Percentiles rank a stretch among this genome's conserved stretches.
These are phyloP conservation scores for Orius insidiosus DNA, from an alignment of 1,140 invertebrate species.

Conservation along the genomic window DNA sequence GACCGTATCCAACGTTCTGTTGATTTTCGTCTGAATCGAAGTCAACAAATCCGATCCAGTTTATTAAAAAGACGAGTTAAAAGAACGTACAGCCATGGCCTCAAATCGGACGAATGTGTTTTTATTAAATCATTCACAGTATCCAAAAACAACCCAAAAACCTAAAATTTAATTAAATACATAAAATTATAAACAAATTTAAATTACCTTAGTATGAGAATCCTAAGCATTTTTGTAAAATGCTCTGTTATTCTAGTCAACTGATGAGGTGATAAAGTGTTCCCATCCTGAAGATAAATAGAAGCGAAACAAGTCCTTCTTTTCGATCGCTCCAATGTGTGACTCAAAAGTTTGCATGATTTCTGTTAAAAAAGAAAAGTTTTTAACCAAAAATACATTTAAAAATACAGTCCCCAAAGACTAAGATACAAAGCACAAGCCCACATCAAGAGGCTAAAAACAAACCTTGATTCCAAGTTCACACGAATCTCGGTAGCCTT, in stretches of 20 bases:
- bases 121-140: constrained; percentile 74
- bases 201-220: constrained; percentile 69
- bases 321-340: constrained; percentile 81
- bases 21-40: constrained; percentile 68
- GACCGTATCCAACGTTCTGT: constrained; percentile 69
- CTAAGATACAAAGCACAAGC: no score
- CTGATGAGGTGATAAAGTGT: constrained; percentile 47
- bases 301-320: constrained; percentile 74
- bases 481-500: constrained; percentile 46
- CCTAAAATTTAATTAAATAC: no score
- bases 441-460: no score
- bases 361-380: constrained; percentile 31
- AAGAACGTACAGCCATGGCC: constrained; percentile 80
- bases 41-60: constrained; percentile 70
- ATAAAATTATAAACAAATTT: no score
- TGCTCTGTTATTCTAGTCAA: constrained; percentile 71
- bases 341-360: constrained; percentile 75
- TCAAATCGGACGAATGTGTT: constrained; percentile 69
- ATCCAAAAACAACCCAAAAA: constrained; percentile 83
- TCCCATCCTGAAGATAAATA: constrained; percentile 50
- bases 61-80: constrained; percentile 66
- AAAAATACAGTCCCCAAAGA: no score
- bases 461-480: constrained; percentile 35
- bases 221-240: constrained; percentile 94
- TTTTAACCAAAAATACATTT: no score